These are phyloP conservation scores for Ibidorhyncha struthersii DNA, from an alignment of 2,113 vertebrate genomes.

Conservation along the genomic window DNA sequence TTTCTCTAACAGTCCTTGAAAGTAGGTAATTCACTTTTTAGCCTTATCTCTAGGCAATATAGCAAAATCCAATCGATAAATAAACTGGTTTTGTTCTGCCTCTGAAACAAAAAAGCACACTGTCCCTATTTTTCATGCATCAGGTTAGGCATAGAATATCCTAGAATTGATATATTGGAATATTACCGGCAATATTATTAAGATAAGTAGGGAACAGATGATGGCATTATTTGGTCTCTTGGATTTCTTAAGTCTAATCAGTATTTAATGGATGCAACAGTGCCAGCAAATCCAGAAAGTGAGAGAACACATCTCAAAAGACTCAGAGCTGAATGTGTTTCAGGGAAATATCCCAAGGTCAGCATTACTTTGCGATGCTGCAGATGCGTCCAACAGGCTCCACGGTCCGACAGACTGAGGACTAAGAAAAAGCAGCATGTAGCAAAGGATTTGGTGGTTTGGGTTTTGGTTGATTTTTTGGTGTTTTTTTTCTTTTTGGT, in stretches of 20 bases:
- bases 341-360: conserved; percentile 32
- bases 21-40: conserved; percentile 45
- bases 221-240: conserved; percentile 25
- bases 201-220: conserved; percentile 35
- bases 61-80: conserved; percentile 29
- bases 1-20: conserved; percentile 41
- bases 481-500: too few species aligned
- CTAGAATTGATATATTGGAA: background rate
- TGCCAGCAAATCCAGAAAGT: conserved; percentile 43
- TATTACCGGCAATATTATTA: conserved; percentile 42
- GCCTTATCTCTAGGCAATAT: conserved; percentile 14
- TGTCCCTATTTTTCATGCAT: background rate
- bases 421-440: background rate
- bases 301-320: conserved; percentile 9
- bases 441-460: background rate
- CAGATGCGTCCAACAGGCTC: background rate
- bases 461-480: background rate
- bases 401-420: background rate
- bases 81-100: background rate
- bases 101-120: background rate
- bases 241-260: conserved; percentile 56
- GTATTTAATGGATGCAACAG: background rate
- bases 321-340: background rate
- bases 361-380: background rate
- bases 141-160: background rate